phyloP scores from a whole-genome alignment of 2,113 vertebrate species.

The Ascaphus truei region DNA sequence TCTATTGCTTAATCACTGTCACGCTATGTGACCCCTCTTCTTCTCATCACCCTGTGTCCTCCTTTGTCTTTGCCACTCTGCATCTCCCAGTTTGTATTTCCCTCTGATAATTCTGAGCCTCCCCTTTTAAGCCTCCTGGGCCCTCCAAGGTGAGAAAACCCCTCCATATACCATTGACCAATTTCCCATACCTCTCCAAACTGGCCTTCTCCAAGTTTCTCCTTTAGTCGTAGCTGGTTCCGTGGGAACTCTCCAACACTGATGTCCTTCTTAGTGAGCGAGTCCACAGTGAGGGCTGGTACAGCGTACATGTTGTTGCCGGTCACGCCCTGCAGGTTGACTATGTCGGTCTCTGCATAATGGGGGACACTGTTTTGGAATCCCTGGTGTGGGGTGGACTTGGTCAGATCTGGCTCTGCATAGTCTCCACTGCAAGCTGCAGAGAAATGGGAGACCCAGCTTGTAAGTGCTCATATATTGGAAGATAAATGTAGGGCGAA shows the following conservation, averaged over 20 bases:
- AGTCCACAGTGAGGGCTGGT: slow-evolving; percentile 76
- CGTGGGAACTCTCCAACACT: slow-evolving; percentile 72
- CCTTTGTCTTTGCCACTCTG: no score
- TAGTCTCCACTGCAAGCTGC: slow-evolving; percentile 74
- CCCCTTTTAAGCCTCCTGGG: no score
- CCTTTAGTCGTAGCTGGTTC: slow-evolving; percentile 67
- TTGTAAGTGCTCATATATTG: no score
- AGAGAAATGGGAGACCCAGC: no score
- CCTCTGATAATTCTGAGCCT: no score
- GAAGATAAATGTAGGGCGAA: background rate
- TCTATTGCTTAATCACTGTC: no score
- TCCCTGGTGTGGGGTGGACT: slow-evolving; percentile 75
- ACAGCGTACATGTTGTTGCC: slow-evolving; percentile 82
- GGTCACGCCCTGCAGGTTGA: slow-evolving; percentile 75
- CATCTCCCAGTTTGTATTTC: no score
- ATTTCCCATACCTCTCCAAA: slow-evolving; percentile 78
- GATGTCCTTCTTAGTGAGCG: slow-evolving; percentile 77
- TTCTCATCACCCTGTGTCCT: no score
- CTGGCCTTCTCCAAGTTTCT: slow-evolving; percentile 80
- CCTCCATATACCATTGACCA: no score
- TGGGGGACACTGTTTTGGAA: slow-evolving; percentile 73
- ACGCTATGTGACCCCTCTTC: no score
- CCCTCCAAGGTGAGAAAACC: no score
- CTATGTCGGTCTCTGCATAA: slow-evolving; percentile 77
- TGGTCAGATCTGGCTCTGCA: slow-evolving; percentile 74